Evolutionary conservation across 2,888 invertebrate genomes (phyloP).

Genomic region (Melanotus villosus): DNA sequence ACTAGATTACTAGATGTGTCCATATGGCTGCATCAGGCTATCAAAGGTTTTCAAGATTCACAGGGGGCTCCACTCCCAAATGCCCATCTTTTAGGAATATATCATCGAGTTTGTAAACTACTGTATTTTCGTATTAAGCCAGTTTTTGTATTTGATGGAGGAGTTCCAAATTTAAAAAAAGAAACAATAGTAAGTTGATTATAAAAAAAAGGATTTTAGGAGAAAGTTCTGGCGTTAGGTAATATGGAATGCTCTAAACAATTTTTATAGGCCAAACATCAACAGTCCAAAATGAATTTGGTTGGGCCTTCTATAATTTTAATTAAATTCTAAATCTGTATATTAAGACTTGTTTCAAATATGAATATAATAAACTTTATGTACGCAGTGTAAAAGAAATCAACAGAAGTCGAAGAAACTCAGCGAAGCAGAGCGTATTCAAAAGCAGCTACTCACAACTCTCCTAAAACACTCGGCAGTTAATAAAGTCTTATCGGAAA

Average conservation of each 20-base stretch:
- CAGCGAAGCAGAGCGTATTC: constrained; percentile 80
- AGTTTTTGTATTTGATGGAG: constrained; percentile 98
- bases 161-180: constrained; percentile 90
- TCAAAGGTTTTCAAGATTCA: constrained; percentile 93
- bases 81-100: constrained; percentile 94
- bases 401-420: constrained; percentile 79
- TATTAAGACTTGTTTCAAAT: background rate
- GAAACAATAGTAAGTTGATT: constrained; percentile 93
- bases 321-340: background rate
- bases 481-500: constrained; percentile 75
- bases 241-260: no score
- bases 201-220: no score
- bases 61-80: constrained; percentile 87
- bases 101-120: constrained; percentile 95
- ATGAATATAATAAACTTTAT: constrained; percentile 32
- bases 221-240: no score
- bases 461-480: constrained; percentile 86
- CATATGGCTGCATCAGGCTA: constrained; percentile 98
- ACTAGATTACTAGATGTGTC: constrained; percentile 85
- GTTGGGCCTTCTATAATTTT: no score
- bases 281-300: no score
- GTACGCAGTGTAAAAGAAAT: constrained; percentile 79
- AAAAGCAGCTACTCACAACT: constrained; percentile 80
- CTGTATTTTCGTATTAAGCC: constrained; percentile 96
- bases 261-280: no score